phyloP scores from a whole-genome alignment of 2,888 invertebrate species.

The Halictus ligatus region DNA sequence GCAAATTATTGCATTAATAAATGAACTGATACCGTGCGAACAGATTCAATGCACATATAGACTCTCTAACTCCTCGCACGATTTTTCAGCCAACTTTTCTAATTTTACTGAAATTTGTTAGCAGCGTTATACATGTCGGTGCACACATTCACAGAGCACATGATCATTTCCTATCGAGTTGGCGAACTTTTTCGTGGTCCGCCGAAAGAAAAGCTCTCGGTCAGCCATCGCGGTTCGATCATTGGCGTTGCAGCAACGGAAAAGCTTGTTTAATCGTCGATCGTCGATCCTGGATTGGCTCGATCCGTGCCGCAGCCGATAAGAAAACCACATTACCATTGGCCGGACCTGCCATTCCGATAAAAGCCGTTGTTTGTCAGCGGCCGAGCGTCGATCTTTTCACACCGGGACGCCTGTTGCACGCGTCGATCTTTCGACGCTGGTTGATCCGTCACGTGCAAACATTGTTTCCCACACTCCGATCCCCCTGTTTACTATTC shows the following conservation, averaged over 20 bases:
- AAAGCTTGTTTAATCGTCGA: conserved; percentile 25
- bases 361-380: conserved; percentile 46
- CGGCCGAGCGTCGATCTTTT: conserved; percentile 39
- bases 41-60: no score
- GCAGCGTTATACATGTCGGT: not conserved
- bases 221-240: conserved; percentile 39
- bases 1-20: no score
- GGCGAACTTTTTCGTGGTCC: not conserved
- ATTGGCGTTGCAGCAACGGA: conserved; percentile 38
- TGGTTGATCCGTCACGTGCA: not conserved
- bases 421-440: conserved; percentile 1
- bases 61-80: no score
- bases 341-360: conserved; percentile 37
- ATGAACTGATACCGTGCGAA: no score
- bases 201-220: conserved; percentile 24
- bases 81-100: no score
- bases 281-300: conserved; percentile 47
- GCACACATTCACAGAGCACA: not conserved
- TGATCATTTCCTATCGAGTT: not conserved
- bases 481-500: not conserved
- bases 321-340: conserved; percentile 31
- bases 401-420: not conserved
- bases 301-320: conserved; percentile 30
- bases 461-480: not conserved
- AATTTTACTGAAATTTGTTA: not conserved